Conservation (phyloP, 2,797 vertebrate genomes). For the Xenops minutus region DNA sequence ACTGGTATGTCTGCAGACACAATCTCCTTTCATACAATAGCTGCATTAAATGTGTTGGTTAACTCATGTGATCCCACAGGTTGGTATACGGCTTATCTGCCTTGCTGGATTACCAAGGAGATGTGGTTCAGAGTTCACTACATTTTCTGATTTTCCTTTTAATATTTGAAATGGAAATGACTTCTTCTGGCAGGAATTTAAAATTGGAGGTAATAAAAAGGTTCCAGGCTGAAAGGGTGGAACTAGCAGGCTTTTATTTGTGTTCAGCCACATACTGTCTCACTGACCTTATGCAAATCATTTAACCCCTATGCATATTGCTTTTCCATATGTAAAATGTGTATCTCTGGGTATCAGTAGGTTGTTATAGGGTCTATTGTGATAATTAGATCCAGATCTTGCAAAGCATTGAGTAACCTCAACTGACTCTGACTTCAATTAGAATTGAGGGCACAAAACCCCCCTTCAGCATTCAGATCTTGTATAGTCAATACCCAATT, state of each 20-base stretch:
- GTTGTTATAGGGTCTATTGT: constrained; percentile 8
- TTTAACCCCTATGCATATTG: constrained; percentile 48
- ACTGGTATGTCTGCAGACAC: not conserved
- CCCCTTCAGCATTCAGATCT: not conserved
- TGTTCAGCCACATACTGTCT: constrained; percentile 6
- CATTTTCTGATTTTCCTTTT: constrained; percentile 44
- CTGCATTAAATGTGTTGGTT: constrained; percentile 14
- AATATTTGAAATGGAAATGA: constrained; percentile 62
- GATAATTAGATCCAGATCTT: constrained; percentile 54
- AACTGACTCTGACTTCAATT: constrained; percentile 28
- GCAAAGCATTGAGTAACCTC: not conserved
- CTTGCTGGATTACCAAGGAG: constrained; percentile 46
- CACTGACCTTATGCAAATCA: constrained; percentile 63
- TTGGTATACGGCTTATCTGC: not conserved
- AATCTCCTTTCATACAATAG: not conserved
- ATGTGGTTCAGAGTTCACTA: constrained; percentile 57
- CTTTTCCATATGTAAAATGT: constrained; percentile 10
- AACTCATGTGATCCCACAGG: not conserved
- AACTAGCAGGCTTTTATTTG: constrained; percentile 45
- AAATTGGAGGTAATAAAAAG: constrained; percentile 32
- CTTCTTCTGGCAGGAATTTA: constrained; percentile 32
- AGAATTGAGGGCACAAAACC: constrained; percentile 2
- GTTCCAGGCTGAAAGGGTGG: constrained; percentile 17
- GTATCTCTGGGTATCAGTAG: not conserved
- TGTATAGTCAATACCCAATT: not conserved